A percentile compares a stretch with the other conserved stretches of the same genome.
phyloP scores from a whole-genome alignment of 2,113 vertebrate genomes.

The Pontoporia blainvillei region DNA sequence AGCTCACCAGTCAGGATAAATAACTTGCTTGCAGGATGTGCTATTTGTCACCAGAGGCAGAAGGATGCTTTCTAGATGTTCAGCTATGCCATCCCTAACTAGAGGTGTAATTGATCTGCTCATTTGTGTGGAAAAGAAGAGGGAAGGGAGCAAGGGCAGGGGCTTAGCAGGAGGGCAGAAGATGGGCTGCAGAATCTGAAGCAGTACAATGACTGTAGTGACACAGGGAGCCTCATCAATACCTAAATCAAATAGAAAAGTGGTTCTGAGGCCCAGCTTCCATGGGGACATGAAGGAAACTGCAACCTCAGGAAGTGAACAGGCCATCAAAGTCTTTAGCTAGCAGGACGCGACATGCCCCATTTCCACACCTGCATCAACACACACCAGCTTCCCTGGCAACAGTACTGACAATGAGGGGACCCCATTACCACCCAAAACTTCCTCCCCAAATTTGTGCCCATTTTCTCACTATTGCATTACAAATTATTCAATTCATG shows the following conservation, averaged over 20 bases:
- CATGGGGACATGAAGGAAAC: neutral
- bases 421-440: neutral
- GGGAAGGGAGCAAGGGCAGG: too few relatives aligned
- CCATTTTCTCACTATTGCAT: neutral
- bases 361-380: neutral
- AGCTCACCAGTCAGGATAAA: slow-evolving; percentile 33
- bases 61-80: slow-evolving; percentile 43
- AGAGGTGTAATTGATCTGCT: slow-evolving; percentile 3
- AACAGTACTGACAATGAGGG: neutral
- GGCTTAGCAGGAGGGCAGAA: neutral
- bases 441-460: neutral
- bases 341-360: too few relatives aligned
- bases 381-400: neutral
- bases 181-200: neutral
- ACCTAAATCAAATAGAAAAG: neutral
- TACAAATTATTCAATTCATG: neutral
- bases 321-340: neutral
- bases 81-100: neutral
- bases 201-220: neutral
- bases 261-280: neutral
- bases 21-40: slow-evolving; percentile 18
- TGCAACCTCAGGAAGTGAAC: neutral
- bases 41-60: neutral
- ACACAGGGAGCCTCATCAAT: neutral
- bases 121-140: neutral